phyloP scores from a whole-genome alignment of 1,140 invertebrate genomes.

The Bombus balteatus region DNA sequence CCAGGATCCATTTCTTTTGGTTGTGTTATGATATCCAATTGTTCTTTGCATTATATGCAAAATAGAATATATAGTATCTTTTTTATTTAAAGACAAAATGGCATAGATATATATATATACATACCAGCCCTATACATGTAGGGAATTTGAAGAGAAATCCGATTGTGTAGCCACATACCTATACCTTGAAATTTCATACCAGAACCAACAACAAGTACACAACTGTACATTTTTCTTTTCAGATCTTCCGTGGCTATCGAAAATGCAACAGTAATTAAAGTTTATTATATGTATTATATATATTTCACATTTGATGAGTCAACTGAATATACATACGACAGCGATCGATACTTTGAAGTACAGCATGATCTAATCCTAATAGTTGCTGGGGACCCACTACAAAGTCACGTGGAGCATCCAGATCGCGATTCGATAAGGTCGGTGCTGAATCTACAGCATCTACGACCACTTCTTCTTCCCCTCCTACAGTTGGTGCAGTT shows the following conservation, averaged over 20 bases:
- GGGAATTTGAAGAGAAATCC: conserved; percentile 92
- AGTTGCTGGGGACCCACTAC: conserved; percentile 89
- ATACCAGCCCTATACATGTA: conserved; percentile 88
- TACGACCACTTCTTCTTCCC: conserved; percentile 91
- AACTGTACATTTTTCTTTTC: conserved; percentile 97
- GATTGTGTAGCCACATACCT: conserved; percentile 93
- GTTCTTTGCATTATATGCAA: conserved; percentile 82
- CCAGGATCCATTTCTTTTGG: conserved; percentile 95
- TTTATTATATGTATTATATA: conserved; percentile 27
- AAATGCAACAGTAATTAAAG: conserved; percentile 19
- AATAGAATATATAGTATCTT: not conserved
- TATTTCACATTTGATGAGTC: conserved; percentile 63
- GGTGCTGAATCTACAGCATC: conserved; percentile 87
- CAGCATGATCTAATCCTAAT: conserved; percentile 93
- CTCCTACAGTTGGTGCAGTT: conserved; percentile 74
- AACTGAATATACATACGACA: conserved; percentile 85
- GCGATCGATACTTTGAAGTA: conserved; percentile 95
- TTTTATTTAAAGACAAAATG: not conserved
- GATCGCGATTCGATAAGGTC: conserved; percentile 79
- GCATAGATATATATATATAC: conserved; percentile 3
- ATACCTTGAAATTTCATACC: conserved; percentile 94
- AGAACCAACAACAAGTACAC: conserved; percentile 95
- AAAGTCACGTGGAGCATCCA: conserved; percentile 84
- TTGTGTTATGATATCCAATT: conserved; percentile 91
- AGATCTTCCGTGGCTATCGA: conserved; percentile 90